These are phyloP conservation scores for Rhineura floridana DNA, from an alignment of 2,113 vertebrate genomes.

Conservation along the genomic window DNA sequence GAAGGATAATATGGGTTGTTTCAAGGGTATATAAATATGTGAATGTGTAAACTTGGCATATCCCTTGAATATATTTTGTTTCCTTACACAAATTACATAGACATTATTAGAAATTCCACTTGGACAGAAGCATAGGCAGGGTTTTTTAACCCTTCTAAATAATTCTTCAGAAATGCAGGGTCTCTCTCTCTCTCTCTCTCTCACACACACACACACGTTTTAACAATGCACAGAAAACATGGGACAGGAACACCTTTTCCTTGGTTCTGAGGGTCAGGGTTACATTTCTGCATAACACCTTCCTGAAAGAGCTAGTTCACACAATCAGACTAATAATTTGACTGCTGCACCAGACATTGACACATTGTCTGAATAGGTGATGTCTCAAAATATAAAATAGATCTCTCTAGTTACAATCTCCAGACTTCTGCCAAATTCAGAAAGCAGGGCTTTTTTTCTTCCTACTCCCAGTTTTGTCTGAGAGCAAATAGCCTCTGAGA, in stretches of 20 bases:
- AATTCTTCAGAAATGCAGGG: conserved; percentile 18
- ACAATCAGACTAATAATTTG: background rate
- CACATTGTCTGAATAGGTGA: background rate
- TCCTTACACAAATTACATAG: conserved; percentile 11
- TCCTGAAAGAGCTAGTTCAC: background rate
- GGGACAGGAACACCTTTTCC: background rate
- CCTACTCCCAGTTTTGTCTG: too few species aligned
- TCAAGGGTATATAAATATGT: conserved; percentile 12
- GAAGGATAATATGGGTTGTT: background rate
- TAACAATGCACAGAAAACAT: background rate
- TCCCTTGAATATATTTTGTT: background rate
- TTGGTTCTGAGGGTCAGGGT: background rate
- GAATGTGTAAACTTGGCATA: conserved; percentile 37
- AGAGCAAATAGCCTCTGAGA: too few species aligned
- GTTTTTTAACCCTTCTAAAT: conserved; percentile 11
- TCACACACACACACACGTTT: background rate
- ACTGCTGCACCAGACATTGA: background rate
- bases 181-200: too few species aligned
- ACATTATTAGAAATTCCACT: conserved; percentile 9
- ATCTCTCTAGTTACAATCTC: too few species aligned
- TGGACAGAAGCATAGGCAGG: conserved; percentile 9
- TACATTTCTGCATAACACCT: background rate
- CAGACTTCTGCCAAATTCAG: too few species aligned
- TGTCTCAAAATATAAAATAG: too few species aligned
- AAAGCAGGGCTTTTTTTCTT: too few species aligned